Evolutionary conservation across 2,113 vertebrate species (phyloP).

Genomic region (Sorex fumeus): DNA sequence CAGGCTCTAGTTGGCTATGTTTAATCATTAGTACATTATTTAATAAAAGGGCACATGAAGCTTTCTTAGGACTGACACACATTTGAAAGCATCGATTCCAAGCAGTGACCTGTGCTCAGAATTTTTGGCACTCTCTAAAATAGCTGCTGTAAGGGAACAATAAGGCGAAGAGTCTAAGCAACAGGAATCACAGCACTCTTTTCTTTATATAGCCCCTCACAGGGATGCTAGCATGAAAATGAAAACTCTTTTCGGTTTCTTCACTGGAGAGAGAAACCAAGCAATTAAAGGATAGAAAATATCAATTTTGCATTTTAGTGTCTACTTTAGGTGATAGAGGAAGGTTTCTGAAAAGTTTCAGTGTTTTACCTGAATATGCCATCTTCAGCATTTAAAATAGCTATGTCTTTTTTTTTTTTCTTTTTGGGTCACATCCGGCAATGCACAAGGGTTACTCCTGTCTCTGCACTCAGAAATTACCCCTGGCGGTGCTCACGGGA

Average conservation of each 20-base stretch:
- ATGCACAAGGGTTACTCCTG: too few species aligned
- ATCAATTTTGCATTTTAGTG: conserved; percentile 10
- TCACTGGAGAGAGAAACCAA: background rate
- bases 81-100: background rate
- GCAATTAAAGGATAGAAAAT: background rate
- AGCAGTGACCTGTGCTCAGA: background rate
- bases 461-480: too few species aligned
- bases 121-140: background rate
- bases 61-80: background rate
- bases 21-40: background rate
- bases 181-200: background rate
- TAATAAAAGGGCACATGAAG: background rate
- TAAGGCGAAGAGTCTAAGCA: background rate
- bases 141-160: background rate
- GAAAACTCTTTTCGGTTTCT: background rate
- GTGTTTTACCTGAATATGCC: background rate
- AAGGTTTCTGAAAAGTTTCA: conserved; percentile 12
- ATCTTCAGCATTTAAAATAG: background rate
- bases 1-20: background rate
- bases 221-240: background rate
- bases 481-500: too few species aligned
- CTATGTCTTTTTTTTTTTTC: conserved; percentile 44
- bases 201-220: background rate
- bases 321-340: background rate
- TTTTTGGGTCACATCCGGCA: too few species aligned